A percentile compares a stretch with the other conserved stretches of the same genome.
Conservation (phyloP, 2,113 vertebrate species). For the Hiodon tergisus region DNA sequence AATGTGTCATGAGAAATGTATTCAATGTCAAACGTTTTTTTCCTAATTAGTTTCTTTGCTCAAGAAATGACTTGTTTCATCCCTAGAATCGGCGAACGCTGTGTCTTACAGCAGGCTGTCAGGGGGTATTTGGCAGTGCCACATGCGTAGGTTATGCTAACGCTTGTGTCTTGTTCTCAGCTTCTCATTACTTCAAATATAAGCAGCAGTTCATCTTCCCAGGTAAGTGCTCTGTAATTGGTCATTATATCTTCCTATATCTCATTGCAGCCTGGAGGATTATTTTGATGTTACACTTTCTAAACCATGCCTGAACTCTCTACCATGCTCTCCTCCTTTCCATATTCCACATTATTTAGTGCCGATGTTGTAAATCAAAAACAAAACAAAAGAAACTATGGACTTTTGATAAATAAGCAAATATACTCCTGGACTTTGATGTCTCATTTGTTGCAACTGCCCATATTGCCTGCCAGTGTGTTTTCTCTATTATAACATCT, state of each 20-base stretch:
- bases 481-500: background rate
- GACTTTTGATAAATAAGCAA: conserved; percentile 43
- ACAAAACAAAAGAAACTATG: background rate
- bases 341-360: too few species aligned
- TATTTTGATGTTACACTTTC: conserved; percentile 50
- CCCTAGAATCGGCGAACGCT: background rate
- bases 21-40: too few species aligned
- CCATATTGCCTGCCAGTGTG: background rate
- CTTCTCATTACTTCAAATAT: conserved; percentile 96
- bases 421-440: background rate
- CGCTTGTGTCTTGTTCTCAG: conserved; percentile 55
- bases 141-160: conserved; percentile 17
- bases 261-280: conserved; percentile 32
- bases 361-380: background rate
- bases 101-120: background rate
- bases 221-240: conserved; percentile 63
- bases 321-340: background rate
- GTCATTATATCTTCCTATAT: conserved; percentile 44
- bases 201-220: conserved; percentile 99
- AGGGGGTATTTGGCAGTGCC: background rate
- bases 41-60: background rate
- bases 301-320: conserved; percentile 22
- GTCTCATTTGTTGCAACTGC: background rate
- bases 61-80: background rate
- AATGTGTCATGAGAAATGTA: background rate